A percentile compares a stretch with the other conserved stretches of the same genome.
Conservation (phyloP, 2,113 vertebrate genomes). For the Crotalus tigris region DNA sequence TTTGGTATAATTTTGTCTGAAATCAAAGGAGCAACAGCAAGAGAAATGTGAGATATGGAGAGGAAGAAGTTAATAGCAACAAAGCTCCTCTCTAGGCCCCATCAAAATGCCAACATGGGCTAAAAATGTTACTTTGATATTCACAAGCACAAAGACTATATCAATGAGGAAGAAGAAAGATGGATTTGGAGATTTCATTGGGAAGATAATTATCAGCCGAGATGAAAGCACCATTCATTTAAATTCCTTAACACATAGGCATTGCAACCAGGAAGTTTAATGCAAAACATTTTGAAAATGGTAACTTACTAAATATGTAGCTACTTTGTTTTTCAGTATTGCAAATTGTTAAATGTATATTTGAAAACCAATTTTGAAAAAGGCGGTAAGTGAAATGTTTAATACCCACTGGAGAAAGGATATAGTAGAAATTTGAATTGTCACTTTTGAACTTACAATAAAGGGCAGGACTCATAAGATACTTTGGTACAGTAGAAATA, state of each 20-base stretch:
- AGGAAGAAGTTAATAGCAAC: not conserved
- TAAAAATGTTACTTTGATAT: not conserved
- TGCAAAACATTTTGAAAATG: not conserved
- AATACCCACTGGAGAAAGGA: not conserved
- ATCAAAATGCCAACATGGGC: not conserved
- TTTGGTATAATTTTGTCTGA: not conserved
- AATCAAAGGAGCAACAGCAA: not conserved
- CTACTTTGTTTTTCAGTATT: not conserved
- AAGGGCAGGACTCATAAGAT: not conserved
- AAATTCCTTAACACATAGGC: not conserved
- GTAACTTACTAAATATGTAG: not conserved
- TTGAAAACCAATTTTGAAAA: too few species aligned
- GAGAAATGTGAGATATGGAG: not conserved
- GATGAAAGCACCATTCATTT: not conserved
- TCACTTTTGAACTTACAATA: not conserved
- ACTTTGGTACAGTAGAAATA: not conserved
- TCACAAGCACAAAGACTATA: not conserved
- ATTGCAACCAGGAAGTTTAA: not conserved
- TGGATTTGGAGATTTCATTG: not conserved
- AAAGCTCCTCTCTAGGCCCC: not conserved
- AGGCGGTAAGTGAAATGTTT: not conserved
- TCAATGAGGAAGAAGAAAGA: not conserved
- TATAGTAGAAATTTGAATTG: not conserved
- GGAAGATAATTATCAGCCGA: not conserved
- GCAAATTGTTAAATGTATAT: not conserved